Evolutionary conservation across 2,797 vertebrate species (phyloP).

Genomic region (Pangasius larnaudii): DNA sequence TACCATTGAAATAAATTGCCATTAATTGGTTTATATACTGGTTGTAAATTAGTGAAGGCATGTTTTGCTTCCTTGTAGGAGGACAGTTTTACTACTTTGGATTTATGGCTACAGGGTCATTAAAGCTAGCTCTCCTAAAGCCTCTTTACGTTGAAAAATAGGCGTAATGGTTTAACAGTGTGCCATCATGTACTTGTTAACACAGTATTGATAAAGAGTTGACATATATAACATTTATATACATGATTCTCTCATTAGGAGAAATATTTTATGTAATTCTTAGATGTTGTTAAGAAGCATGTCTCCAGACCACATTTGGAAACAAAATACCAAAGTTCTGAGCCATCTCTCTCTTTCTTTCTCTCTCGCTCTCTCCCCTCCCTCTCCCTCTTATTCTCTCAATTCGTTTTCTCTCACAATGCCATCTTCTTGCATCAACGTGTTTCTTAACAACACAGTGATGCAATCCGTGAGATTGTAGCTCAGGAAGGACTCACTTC

Average conservation of each 20-base stretch:
- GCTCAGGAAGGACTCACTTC: background rate
- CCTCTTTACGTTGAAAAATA: background rate
- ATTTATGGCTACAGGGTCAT: conserved; percentile 1
- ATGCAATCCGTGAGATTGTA: background rate
- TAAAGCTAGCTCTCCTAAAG: background rate
- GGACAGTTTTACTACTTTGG: background rate
- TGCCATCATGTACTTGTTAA: background rate
- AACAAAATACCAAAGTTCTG: background rate
- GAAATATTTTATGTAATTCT: conserved; percentile 2
- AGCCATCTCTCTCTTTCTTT: background rate
- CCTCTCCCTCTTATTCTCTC: background rate
- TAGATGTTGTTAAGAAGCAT: background rate
- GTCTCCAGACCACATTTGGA: background rate
- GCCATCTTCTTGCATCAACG: background rate
- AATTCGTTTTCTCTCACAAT: background rate
- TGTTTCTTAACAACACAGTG: background rate
- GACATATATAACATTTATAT: background rate
- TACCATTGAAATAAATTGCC: too few species aligned
- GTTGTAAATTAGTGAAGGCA: background rate
- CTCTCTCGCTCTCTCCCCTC: background rate
- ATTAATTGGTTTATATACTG: background rate
- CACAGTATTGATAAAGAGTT: background rate
- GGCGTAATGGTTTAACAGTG: background rate
- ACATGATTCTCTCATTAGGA: background rate
- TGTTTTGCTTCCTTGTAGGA: background rate